Conservation (phyloP, 2,888 invertebrate species). For the Dynastes hyllus region DNA sequence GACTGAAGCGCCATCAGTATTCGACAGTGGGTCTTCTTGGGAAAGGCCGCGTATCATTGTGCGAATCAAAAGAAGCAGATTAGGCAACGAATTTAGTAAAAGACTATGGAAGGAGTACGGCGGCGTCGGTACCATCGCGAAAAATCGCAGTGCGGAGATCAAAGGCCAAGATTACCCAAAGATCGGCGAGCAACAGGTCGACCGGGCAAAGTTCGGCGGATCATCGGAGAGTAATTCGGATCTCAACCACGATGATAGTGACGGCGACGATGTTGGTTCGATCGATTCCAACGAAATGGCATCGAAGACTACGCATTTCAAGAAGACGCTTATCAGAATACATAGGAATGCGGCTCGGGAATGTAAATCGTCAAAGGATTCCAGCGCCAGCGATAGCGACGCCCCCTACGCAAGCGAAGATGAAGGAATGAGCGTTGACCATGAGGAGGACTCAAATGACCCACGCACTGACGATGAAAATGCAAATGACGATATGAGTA, state of each 20-base stretch:
- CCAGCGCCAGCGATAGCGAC: too few relatives aligned
- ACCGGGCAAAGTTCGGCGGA: not conserved
- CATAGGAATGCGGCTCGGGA: not conserved
- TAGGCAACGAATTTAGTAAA: slow-evolving; percentile 11
- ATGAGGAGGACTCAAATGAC: too few relatives aligned
- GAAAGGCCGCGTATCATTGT: slow-evolving; percentile 24
- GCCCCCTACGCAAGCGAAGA: too few relatives aligned
- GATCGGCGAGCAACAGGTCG: not conserved
- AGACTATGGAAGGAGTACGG: slow-evolving; percentile 29
- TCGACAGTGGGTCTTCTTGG: not conserved
- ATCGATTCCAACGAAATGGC: not conserved
- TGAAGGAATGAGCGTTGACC: too few relatives aligned
- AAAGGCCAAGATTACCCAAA: not conserved
- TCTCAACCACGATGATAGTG: not conserved
- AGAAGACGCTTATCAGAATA: not conserved
- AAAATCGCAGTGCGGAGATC: not conserved
- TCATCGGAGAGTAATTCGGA: not conserved
- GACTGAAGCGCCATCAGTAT: slow-evolving; percentile 24
- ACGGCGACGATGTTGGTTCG: not conserved
- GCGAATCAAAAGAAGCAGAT: slow-evolving; percentile 24
- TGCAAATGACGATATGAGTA: too few relatives aligned
- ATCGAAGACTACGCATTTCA: not conserved
- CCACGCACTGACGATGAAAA: too few relatives aligned
- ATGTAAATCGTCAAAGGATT: too few relatives aligned
- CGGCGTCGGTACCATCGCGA: not conserved